These are phyloP conservation scores for Meteorus cinctellus DNA, from an alignment of 2,888 invertebrate genomes.

Conservation along the genomic window DNA sequence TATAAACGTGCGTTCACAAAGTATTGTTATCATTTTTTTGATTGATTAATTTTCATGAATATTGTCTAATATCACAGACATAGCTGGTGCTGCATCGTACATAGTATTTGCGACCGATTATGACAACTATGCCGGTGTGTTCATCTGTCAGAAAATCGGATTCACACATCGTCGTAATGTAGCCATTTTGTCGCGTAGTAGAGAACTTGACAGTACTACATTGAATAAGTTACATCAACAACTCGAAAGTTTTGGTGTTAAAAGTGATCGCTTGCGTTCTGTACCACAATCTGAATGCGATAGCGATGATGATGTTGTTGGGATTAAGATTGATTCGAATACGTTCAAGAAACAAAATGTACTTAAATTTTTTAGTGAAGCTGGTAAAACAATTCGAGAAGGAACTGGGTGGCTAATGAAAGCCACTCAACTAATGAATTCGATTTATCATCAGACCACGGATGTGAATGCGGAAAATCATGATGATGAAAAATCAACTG, in stretches of 20 bases:
- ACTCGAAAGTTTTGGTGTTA: constrained; percentile 80
- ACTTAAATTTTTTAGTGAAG: constrained; percentile 82
- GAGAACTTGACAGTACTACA: constrained; percentile 82
- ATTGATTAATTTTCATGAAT: neutral
- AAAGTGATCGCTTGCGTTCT: constrained; percentile 84
- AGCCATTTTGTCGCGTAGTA: constrained; percentile 85
- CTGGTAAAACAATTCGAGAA: constrained; percentile 82
- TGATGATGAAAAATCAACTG: constrained; percentile 21
- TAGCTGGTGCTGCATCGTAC: constrained; percentile 84
- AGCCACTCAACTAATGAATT: constrained; percentile 76
- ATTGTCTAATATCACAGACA: constrained; percentile 73
- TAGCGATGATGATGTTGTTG: constrained; percentile 75
- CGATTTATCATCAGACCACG: constrained; percentile 79
- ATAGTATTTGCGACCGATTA: constrained; percentile 86
- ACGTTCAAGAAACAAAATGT: constrained; percentile 85
- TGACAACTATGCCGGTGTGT: constrained; percentile 82
- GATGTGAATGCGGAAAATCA: constrained; percentile 61
- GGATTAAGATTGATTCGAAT: constrained; percentile 83
- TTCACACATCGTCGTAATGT: constrained; percentile 86
- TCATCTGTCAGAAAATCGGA: constrained; percentile 85
- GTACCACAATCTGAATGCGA: constrained; percentile 84
- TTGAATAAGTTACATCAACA: constrained; percentile 82
- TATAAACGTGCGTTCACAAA: constrained; percentile 54
- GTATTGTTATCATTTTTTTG: neutral
- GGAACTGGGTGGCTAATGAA: constrained; percentile 83